Evolutionary conservation across 2,113 vertebrate species (phyloP), one percentile per base, ranked within the genome.

Genomic region (Ceyx cyanopectus): DNA sequence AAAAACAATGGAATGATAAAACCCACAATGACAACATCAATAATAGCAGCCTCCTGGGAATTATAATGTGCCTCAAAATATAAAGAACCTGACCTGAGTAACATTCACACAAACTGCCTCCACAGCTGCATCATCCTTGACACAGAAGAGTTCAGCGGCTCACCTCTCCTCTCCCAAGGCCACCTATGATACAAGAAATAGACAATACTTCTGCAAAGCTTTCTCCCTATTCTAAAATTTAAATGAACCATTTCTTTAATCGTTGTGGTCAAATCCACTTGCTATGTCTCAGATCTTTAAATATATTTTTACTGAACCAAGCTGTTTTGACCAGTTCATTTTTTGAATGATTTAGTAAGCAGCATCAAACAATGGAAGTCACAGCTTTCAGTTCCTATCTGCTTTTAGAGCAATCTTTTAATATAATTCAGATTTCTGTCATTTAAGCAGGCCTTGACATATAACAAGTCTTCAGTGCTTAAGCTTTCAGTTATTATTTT

Each of bases 351-450:
- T 65, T 8, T 26, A 70, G 88, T 74, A 88, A 61, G 61, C 1
- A 3, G 45, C 22, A 53, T 26, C 29, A 63, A 85, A 66, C 53
- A 92, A 73, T 3, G 62, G 27, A 58, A 80, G 17, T 10, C 60
- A 45, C 19, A 76, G 34, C 17, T 86, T 73, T 70, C 68, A 40
- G 30, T 72, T 86, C 73, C 68, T 78, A 14, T 43, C 27, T 50
- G 30, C 65, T 91, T 94, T 86, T 41, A 63, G 26, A 87, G 27
- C 10, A 84, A 43, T 14, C n/a, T 40, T 76, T 89, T 85, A 53
- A 80, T 48, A 73, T 45, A 92, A 80, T 67, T 86, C 69, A 76
- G 46, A 90, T 84, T 87, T 74, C 74, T 95, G 51, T 61, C 50
- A 72, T 37, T 82, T 85, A 85, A 76, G 22, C 37, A 89, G 58